Evolutionary conservation across 2,888 invertebrate genomes (phyloP), one percentile per base, ranked within the genome.

Genomic region (Drosophila yooni): DNA sequence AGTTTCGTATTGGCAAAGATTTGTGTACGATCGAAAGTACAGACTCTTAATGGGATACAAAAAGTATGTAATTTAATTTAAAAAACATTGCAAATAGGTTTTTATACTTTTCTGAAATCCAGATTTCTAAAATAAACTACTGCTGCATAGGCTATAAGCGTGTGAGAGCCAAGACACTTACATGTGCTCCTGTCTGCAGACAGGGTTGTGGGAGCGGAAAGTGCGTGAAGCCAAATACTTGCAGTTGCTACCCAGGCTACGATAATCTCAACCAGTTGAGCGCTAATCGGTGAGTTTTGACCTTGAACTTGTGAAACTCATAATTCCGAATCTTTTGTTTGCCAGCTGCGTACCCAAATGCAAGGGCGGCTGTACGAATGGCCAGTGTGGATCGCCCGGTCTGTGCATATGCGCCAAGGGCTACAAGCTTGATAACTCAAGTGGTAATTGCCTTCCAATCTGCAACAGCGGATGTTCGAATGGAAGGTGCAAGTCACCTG

Each of bases 401-500:
- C 76, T 62, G 2, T 93, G 93, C 40, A 48, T 27, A 1, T 93
- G 93, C 59, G n/a, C 65, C 7, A 6, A 15, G 0, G 48, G 52
- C 4, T 89, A 87, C 56, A 0, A 33, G 1, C 43, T 74, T 4
- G 66, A 85, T 66, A 10, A 0, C 0, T 5, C 21, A 1, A 80
- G 71, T 18, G 87, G 89, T 0, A 51, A 76, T n/a, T 93, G 92
- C 36, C 51, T 78, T 33, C 92, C 93, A 0, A 34, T 87, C 5
- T 93, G 93, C 65, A 46, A 62, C 1, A 54, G 73, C 4, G 79
- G 79, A 18, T 93, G 93, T 56, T 61, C 69, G 0, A 91, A 93
- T 71, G 93, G 92, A 5, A 64, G 51, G 2, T 94, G 93, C 71
- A 62, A 89, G 0, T 94, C 94, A 0, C 95, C 95, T 0, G 94